Percentiles rank a stretch among this genome's conserved stretches.
These are phyloP conservation scores for Epirrita christyi DNA, from an alignment of 2,888 invertebrate genomes.

Conservation along the genomic window DNA sequence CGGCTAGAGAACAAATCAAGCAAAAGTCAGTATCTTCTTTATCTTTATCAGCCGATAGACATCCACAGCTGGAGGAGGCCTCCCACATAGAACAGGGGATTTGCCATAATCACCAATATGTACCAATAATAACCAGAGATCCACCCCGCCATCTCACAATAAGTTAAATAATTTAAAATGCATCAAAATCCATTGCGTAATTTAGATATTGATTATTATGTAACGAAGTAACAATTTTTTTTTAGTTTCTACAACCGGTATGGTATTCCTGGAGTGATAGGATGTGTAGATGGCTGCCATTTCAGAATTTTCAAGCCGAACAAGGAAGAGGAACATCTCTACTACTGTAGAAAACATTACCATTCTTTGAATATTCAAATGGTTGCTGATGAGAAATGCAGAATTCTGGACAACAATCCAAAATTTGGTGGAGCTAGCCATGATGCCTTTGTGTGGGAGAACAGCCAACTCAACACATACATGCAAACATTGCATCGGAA, in stretches of 20 bases:
- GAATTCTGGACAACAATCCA: not conserved
- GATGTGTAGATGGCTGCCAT: conserved; percentile 2
- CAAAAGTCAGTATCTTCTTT: too few species aligned
- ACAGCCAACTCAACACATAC: conserved; percentile 1
- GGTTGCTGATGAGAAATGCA: conserved; percentile 3
- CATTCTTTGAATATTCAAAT: conserved; percentile 10
- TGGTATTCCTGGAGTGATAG: conserved; percentile 6
- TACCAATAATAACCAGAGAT: not conserved
- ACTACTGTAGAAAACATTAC: not conserved
- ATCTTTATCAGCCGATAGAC: too few species aligned
- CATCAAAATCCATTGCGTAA: not conserved
- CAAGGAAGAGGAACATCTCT: conserved; percentile 3
- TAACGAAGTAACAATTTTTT: not conserved
- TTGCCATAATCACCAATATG: not conserved
- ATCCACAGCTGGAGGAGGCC: too few species aligned
- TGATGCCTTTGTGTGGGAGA: conserved; percentile 8
- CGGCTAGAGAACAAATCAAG: conserved; percentile 1
- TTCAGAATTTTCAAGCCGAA: conserved; percentile 6
- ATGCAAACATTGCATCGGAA: conserved; percentile 5
- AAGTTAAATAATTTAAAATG: too few species aligned
- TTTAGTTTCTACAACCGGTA: not conserved
- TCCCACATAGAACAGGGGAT: too few species aligned
- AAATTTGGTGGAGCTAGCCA: conserved; percentile 5
- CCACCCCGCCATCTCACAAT: too few species aligned
- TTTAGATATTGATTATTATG: not conserved